phyloP scores from a whole-genome alignment of 1,140 invertebrate species.

The Archivesica marissinica region DNA sequence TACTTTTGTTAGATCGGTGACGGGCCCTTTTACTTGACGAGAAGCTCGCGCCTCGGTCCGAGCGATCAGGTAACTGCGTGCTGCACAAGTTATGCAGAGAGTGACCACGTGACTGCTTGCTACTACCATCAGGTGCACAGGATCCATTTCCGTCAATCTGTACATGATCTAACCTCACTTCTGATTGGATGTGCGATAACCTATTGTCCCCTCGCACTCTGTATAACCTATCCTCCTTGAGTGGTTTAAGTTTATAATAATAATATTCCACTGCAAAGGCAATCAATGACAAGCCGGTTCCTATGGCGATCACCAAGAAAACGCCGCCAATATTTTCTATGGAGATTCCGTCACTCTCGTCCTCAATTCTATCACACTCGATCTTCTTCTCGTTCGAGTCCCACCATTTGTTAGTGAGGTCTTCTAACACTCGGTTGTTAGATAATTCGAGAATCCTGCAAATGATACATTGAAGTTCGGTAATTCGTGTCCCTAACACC shows the following conservation, averaged over 20 bases:
- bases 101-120: not conserved
- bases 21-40: not conserved
- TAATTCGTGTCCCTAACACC: not conserved
- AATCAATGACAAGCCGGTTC: slow-evolving; percentile 87
- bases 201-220: slow-evolving; percentile 2
- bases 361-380: slow-evolving; percentile 93
- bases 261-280: slow-evolving; percentile 97
- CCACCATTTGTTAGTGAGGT: slow-evolving; percentile 98
- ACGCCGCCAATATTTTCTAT: slow-evolving; percentile 98
- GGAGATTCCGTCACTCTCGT: slow-evolving; percentile 97
- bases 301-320: slow-evolving; percentile 88
- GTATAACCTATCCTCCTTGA: slow-evolving; percentile 16
- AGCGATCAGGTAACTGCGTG: not conserved
- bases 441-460: slow-evolving; percentile 94
- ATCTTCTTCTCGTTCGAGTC: slow-evolving; percentile 91
- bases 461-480: not conserved
- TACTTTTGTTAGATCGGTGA: not conserved
- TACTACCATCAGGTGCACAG: not conserved
- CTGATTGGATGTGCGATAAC: not conserved
- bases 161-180: slow-evolving; percentile 17
- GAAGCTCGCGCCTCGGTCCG: not conserved
- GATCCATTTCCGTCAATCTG: not conserved
- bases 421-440: slow-evolving; percentile 96
- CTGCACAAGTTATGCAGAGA: not conserved
- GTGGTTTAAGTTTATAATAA: slow-evolving; percentile 78